These are phyloP conservation scores for Bemisia tabaci DNA, from an alignment of 1,140 invertebrate genomes.

Conservation along the genomic window DNA sequence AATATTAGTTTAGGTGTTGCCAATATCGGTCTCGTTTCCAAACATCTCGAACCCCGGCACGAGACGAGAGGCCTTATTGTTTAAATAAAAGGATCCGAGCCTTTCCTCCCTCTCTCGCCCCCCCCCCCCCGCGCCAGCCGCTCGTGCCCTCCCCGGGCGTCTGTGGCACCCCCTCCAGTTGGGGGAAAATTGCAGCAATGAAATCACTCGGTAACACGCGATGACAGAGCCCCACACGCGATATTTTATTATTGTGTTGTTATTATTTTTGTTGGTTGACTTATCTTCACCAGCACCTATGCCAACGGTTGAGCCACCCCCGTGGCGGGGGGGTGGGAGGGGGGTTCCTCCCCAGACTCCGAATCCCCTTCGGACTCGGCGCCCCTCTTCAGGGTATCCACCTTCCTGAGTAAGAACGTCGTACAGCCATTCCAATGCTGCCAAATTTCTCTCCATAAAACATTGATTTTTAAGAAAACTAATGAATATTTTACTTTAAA, in stretches of 20 bases:
- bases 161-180: not conserved
- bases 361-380: not conserved
- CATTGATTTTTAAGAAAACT: no score
- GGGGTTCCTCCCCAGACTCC: not conserved
- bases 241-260: not conserved
- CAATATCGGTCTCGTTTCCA: not conserved
- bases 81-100: not conserved
- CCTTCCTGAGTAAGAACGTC: no score
- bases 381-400: not conserved
- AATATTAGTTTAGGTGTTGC: not conserved
- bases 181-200: not conserved
- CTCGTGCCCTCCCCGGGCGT: no score
- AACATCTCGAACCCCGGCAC: not conserved
- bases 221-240: not conserved
- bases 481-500: no score
- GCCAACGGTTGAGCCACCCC: not conserved
- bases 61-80: not conserved
- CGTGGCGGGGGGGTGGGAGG: no score
- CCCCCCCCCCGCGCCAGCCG: not conserved
- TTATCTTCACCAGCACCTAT: not conserved
- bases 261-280: not conserved
- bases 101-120: not conserved
- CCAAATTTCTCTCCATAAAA: no score
- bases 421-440: no score
- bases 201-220: not conserved